These are phyloP conservation scores for Azorinus chamasolen DNA, from an alignment of 2,888 invertebrate genomes.

Conservation along the genomic window DNA sequence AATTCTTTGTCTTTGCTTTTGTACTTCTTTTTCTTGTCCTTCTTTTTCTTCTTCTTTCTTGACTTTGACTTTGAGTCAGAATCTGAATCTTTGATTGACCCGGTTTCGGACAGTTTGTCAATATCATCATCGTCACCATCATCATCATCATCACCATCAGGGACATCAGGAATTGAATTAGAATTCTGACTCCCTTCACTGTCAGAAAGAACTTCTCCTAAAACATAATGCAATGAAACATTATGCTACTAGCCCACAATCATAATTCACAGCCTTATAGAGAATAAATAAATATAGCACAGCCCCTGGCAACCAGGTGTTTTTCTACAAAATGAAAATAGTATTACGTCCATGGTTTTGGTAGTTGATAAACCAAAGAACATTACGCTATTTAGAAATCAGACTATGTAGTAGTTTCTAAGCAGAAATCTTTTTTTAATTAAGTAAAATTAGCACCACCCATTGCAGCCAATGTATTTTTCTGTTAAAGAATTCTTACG, in stretches of 20 bases:
- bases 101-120: constrained; percentile 71
- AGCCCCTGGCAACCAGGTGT: too few relatives aligned
- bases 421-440: background rate
- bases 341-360: too few relatives aligned
- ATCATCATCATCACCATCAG: constrained; percentile 25
- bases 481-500: too few relatives aligned
- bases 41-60: constrained; percentile 72
- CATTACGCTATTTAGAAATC: too few relatives aligned
- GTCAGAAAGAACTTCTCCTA: constrained; percentile 71
- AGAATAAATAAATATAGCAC: too few relatives aligned
- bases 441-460: background rate
- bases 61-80: constrained; percentile 64
- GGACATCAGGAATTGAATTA: constrained; percentile 25
- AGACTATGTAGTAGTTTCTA: too few relatives aligned
- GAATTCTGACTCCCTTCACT: constrained; percentile 52
- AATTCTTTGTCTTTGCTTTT: constrained; percentile 65
- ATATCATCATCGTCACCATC: constrained; percentile 62
- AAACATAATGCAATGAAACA: constrained; percentile 7
- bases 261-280: too few relatives aligned
- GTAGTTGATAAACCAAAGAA: too few relatives aligned
- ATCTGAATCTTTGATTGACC: constrained; percentile 70
- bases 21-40: constrained; percentile 69
- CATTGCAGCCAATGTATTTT: too few relatives aligned
- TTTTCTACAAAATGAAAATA: too few relatives aligned
- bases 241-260: too few relatives aligned